Base-by-base conservation (phyloP, 2,797 vertebrate species). In the Parotocinclus haroldoi region DNA sequence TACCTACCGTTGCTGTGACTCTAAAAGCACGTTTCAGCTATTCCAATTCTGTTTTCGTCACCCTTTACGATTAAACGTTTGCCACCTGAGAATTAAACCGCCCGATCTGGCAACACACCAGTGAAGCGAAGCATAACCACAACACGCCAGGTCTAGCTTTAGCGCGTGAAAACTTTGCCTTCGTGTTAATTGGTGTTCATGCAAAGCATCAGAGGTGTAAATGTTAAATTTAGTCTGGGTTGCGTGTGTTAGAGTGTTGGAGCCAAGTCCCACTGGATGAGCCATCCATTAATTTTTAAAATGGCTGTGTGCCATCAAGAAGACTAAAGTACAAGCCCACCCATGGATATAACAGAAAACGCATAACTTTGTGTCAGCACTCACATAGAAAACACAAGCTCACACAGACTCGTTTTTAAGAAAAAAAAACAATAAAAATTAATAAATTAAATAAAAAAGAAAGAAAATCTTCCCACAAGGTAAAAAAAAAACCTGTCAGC, bases 341-440 rank as follows among this genome's bases (percentile, higher is more conserved):
- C 38, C 63, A 58, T 27, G 13, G 1, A 67, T 40, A 40, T n/a
- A 37, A 10, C 9, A 42, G 49, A 50, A 27, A 27, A 18, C 48
- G 42, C 13, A 10, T 58, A 90, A 88, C 89, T 81, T 68, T 90
- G 86, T 87, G 81, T 83, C 86, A 89, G 85, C 85, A 84, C 68
- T 80, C 37, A 53, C 14, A 54, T 10, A 39, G 39, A 13, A 65
- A 36, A 59, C 38, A 13, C 18, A 38, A 1, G 5, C 27, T 27
- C 27, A 27, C 27, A 2, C 27, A 27, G 2, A 2, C 5, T 27
- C 5, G 27, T 27, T 5, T 27, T 27, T 27, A n/a, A n/a, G n/a
- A n/a, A n/a, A n/a, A n/a, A n/a, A n/a, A n/a, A n/a, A n/a, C 27
- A 2, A 27, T 27, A 27, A 27, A 27, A 2, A 27, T 27, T 27